Evolutionary conservation across 1,140 invertebrate genomes (phyloP).

Genomic region (Nautilus pompilius): DNA sequence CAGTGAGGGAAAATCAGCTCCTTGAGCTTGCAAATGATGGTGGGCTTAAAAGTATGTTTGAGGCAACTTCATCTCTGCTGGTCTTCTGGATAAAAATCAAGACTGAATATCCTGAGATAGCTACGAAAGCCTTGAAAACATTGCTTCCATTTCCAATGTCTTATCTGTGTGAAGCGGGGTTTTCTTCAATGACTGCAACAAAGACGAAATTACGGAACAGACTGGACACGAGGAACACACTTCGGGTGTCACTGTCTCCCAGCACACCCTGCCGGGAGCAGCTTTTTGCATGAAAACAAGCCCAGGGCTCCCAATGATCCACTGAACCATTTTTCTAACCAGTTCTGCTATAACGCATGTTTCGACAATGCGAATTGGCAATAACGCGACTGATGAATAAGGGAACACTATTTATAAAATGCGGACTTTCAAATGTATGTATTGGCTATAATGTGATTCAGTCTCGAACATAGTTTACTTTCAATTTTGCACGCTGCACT

Average conservation of each 20-base stretch:
- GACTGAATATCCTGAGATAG: not conserved
- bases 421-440: too few species aligned
- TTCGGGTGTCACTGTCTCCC: constrained; percentile 2
- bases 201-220: not conserved
- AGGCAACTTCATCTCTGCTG: not conserved
- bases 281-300: too few species aligned
- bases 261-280: not conserved
- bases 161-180: too few species aligned
- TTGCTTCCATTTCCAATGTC: not conserved
- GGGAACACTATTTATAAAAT: too few species aligned
- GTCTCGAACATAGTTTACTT: too few species aligned
- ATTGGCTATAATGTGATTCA: too few species aligned
- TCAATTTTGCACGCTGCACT: too few species aligned
- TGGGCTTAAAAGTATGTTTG: constrained; percentile 1
- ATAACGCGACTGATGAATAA: too few species aligned
- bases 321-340: too few species aligned
- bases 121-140: not conserved
- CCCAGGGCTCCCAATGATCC: too few species aligned
- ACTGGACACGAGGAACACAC: not conserved
- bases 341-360: too few species aligned
- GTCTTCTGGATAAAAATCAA: not conserved
- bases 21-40: not conserved
- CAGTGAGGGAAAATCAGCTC: not conserved
- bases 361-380: too few species aligned
- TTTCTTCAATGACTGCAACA: not conserved